Evolutionary conservation across 2,797 vertebrate genomes (phyloP).

Genomic region (Falco berigora): DNA sequence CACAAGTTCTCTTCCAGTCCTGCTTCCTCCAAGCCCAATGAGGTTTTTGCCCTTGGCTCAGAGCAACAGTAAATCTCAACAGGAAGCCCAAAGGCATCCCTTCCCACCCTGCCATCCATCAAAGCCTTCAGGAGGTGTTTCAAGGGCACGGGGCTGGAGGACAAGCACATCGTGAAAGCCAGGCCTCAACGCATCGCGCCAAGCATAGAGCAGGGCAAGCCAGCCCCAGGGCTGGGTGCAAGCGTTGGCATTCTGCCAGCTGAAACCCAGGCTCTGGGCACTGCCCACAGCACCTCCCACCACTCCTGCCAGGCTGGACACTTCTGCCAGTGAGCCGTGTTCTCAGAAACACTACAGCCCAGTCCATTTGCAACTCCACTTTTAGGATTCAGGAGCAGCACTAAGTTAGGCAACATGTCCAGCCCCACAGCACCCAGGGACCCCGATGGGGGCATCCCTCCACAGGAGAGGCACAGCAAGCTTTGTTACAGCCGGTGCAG

Average conservation of each 20-base stretch:
- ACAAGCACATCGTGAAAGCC: not conserved
- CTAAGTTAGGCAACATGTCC: not conserved
- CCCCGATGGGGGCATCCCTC: not conserved
- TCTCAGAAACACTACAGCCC: not conserved
- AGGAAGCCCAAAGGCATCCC: not conserved
- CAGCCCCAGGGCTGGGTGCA: not conserved
- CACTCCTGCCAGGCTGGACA: not conserved
- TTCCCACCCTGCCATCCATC: not conserved
- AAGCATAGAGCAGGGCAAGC: not conserved
- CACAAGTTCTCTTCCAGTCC: not conserved
- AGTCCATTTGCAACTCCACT: not conserved
- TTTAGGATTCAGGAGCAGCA: not conserved
- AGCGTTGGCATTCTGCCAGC: not conserved
- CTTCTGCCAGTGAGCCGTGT: not conserved
- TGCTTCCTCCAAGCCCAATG: not conserved
- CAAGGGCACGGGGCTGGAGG: not conserved
- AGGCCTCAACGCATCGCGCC: too few species aligned
- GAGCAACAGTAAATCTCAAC: not conserved
- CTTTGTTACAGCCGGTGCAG: not conserved
- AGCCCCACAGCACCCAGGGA: not conserved
- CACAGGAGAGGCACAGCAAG: not conserved
- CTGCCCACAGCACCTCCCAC: not conserved
- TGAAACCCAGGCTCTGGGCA: not conserved
- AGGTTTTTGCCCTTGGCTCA: not conserved
- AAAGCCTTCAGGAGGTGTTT: not conserved